Percentiles rank a stretch among this genome's conserved stretches.
These are phyloP conservation scores for Ailurus styani DNA, from an alignment of 2,113 vertebrate species.

Conservation along the genomic window DNA sequence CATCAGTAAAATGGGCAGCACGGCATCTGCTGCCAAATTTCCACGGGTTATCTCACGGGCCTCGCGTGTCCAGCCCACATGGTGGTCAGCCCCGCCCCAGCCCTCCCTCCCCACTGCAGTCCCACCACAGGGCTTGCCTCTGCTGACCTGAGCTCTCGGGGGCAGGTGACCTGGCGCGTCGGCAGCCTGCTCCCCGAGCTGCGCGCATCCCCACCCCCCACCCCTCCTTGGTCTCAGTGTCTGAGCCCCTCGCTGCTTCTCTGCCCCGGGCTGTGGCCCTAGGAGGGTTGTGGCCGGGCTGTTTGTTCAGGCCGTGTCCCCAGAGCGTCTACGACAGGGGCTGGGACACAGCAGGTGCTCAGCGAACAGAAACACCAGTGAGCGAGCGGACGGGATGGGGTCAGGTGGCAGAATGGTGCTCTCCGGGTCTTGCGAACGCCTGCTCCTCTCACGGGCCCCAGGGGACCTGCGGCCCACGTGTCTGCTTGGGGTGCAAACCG, in stretches of 20 bases:
- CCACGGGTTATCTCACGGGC: not conserved
- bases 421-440: fast-evolving
- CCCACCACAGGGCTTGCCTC: not conserved
- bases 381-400: not conserved
- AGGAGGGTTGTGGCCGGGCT: fast-evolving
- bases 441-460: fast-evolving
- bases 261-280: fast-evolving
- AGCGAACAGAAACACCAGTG: fast-evolving
- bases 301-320: not conserved
- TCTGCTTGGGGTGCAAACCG: fast-evolving
- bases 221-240: not conserved
- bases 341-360: not conserved
- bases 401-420: not conserved
- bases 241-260: fast-evolving
- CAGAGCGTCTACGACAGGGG: not conserved
- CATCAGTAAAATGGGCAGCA: not conserved
- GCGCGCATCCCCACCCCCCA: not conserved
- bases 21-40: fast-evolving
- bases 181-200: not conserved
- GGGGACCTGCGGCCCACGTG: not conserved
- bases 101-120: not conserved
- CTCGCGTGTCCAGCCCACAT: fast-evolving
- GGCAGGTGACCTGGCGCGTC: fast-evolving
- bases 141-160: not conserved
- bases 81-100: not conserved